Evolutionary conservation across 2,113 vertebrate genomes (phyloP), one percentile per base, ranked within the genome.

Genomic region (Sorex araneus): DNA sequence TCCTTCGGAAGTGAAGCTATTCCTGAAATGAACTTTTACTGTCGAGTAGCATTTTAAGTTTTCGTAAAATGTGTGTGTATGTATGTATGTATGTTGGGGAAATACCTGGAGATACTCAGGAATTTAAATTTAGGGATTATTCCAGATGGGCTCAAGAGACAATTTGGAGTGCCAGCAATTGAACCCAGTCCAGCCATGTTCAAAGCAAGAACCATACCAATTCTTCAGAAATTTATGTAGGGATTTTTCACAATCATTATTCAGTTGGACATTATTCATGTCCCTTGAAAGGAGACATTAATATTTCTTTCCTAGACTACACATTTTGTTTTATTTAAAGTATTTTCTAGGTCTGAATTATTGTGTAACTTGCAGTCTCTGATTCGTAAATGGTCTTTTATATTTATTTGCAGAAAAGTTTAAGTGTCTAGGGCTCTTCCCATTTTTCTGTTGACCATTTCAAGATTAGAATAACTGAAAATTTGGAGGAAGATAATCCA

Each of bases 1-100:
- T 83, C 4, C 5, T 50, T 36, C 43, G n/a, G 3, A n/a, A 16
- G 5, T 83, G 36, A 78, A 73, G 54, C 10, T 36, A 0, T 43
- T 43, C 19, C 30, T 57, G 28, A 75, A 50, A 78, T 43, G 34
- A 36, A 71, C 19, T 11, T n/a, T 54, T 71, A 85, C 8, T 5
- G 66, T 93, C 66, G n/a, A 27, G 70, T 18, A 66, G 18, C 10
- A 60, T 86, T 89, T 88, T 47, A 76, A 76, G 73, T 8, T 67
- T n/a, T 78, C 67, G 64, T 75, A 45, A 9, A 7, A 9, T 10
- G 47, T 50, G 47, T 50, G 47, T 50, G 47, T 50, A 9, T 50
- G 47, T 50, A 9, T 60, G 57, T 60, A 7, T 23, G 57, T 7
- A 2, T 60, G 57, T 60, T 60, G 18, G 57, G 57, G 6, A 60